Percentiles rank a stretch among this genome's conserved stretches.
Evolutionary conservation across 2,888 invertebrate genomes (phyloP).

Genomic region (Desoria tigrina): DNA sequence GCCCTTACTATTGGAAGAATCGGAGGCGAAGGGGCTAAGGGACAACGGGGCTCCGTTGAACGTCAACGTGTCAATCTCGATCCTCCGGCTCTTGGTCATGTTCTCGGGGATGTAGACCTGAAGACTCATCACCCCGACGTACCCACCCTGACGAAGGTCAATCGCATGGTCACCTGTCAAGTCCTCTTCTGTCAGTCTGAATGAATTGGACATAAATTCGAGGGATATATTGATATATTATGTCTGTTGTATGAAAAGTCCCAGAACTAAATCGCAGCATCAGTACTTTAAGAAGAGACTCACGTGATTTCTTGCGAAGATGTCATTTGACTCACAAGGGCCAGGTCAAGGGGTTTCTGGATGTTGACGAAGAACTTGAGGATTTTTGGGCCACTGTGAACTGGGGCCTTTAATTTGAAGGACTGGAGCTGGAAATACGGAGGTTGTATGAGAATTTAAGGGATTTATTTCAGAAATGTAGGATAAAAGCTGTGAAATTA

Average conservation of each 20-base stretch:
- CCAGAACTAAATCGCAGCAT: background rate
- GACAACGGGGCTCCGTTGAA: constrained; percentile 34
- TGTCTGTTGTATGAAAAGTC: no score
- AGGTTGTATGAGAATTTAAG: no score
- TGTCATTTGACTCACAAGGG: constrained; percentile 24
- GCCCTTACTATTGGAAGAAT: no score
- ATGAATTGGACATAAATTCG: background rate
- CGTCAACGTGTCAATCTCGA: constrained; percentile 33
- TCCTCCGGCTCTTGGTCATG: constrained; percentile 33
- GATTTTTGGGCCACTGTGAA: constrained; percentile 30
- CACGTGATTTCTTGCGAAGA: constrained; percentile 31
- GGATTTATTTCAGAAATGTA: no score
- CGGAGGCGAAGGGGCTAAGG: constrained; percentile 17
- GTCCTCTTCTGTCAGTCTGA: constrained; percentile 26
- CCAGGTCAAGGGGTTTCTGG: constrained; percentile 28
- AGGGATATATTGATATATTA: no score
- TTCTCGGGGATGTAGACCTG: constrained; percentile 41
- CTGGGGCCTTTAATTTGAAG: constrained; percentile 34
- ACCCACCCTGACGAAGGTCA: constrained; percentile 24
- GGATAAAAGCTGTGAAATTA: no score
- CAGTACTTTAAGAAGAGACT: background rate
- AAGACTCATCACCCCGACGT: constrained; percentile 28
- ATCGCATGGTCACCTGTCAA: constrained; percentile 28
- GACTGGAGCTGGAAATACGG: constrained; percentile 7
- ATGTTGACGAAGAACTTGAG: constrained; percentile 36